Conservation (phyloP, 2,113 vertebrate genomes). For the Anguilla rostrata region DNA sequence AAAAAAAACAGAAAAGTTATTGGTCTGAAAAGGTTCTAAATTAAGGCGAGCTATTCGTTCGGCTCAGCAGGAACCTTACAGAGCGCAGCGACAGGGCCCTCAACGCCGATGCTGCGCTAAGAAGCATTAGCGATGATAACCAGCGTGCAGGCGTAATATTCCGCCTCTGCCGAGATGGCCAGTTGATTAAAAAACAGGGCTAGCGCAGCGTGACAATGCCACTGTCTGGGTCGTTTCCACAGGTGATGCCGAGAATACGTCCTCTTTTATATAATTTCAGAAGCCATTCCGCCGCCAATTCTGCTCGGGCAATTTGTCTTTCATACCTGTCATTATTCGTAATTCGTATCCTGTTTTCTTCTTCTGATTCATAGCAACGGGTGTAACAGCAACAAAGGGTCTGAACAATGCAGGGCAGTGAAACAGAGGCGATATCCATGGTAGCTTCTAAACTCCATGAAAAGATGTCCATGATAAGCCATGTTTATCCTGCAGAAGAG, state of each 20-base stretch:
- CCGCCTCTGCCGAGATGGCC: not conserved
- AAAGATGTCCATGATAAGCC: not conserved
- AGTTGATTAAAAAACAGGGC: not conserved
- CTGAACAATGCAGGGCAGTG: not conserved
- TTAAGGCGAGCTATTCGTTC: not conserved
- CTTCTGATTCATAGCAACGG: not conserved
- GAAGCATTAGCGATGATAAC: not conserved
- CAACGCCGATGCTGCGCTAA: not conserved
- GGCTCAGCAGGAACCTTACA: not conserved
- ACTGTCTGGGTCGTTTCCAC: not conserved
- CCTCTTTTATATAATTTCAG: conserved; percentile 14
- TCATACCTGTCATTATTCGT: not conserved
- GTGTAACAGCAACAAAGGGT: not conserved
- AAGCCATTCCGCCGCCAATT: not conserved
- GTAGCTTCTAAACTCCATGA: not conserved
- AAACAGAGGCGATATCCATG: not conserved
- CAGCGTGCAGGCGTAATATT: not conserved
- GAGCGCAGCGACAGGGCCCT: not conserved
- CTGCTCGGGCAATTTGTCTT: not conserved
- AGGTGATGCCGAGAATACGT: not conserved
- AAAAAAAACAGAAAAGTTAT: not conserved
- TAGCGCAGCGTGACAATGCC: not conserved
- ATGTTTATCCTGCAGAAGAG: not conserved
- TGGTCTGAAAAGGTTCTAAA: not conserved
- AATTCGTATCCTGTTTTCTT: not conserved